Conservation (phyloP, 2,113 vertebrate species). For the Chinchilla lanigera region DNA sequence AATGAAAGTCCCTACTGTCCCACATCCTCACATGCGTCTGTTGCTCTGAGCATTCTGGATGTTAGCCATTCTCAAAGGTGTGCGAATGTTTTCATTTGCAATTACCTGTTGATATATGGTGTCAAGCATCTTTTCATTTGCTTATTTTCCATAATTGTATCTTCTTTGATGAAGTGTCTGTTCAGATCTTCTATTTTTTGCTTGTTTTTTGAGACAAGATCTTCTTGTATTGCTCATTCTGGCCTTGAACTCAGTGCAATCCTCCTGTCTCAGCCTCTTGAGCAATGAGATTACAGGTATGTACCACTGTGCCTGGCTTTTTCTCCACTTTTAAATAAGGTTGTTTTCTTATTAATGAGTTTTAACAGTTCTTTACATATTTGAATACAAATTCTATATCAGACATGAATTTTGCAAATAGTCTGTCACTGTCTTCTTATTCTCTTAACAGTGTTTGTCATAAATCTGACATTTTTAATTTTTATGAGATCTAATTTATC, state of each 20-base stretch:
- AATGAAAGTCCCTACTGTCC: no score
- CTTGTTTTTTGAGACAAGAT: neutral
- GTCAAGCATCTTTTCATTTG: neutral
- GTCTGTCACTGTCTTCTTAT: neutral
- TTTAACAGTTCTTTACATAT: neutral
- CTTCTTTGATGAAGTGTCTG: neutral
- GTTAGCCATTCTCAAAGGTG: neutral
- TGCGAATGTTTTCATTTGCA: neutral
- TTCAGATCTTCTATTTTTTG: neutral
- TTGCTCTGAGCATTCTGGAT: neutral
- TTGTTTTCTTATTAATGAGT: neutral
- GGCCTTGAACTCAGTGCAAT: neutral
- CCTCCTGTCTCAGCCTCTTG: neutral
- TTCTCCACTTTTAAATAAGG: no score
- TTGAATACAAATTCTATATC: neutral
- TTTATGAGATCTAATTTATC: neutral
- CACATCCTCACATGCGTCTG: neutral
- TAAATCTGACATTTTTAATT: neutral
- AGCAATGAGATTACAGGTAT: neutral
- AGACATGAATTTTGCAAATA: neutral
- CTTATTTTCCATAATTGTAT: neutral
- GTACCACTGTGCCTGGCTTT: no score
- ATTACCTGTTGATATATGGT: neutral
- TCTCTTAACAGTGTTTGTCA: neutral
- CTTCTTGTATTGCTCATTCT: neutral